These are phyloP conservation scores for Typhlichthys subterraneus DNA, from an alignment of 2,797 vertebrate genomes.

Conservation along the genomic window DNA sequence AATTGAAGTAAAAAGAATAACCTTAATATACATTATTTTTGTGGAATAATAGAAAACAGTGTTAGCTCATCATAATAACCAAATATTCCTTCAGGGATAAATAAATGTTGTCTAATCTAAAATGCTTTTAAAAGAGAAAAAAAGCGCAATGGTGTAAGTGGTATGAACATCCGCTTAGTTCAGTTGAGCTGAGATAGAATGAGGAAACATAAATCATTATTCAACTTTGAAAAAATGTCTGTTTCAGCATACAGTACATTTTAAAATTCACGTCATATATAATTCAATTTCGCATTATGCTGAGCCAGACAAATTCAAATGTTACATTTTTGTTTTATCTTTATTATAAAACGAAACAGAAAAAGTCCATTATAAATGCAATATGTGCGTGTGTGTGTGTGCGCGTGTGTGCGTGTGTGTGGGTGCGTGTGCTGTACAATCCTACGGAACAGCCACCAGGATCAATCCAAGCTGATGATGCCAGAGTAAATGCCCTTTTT, in stretches of 20 bases:
- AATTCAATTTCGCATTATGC: slow-evolving; percentile 62
- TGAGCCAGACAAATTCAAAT: slow-evolving; percentile 57
- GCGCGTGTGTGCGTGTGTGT: too few species aligned
- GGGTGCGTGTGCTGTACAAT: too few species aligned
- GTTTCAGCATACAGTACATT: slow-evolving; percentile 59
- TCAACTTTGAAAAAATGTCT: slow-evolving; percentile 50
- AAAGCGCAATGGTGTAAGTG: neutral
- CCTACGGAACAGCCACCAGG: too few species aligned
- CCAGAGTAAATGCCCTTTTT: too few species aligned
- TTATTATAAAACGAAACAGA: slow-evolving; percentile 31
- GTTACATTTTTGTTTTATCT: slow-evolving; percentile 40
- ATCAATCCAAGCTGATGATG: too few species aligned
- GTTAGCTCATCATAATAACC: slow-evolving; percentile 10
- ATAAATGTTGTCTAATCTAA: neutral
- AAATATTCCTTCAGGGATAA: slow-evolving; percentile 6
- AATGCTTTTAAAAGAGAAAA: neutral
- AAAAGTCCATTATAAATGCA: slow-evolving; percentile 13
- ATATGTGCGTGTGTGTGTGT: neutral
- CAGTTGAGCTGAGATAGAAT: slow-evolving; percentile 43
- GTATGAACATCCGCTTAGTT: slow-evolving; percentile 8
- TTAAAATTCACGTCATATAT: slow-evolving; percentile 61
- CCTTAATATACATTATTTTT: neutral
- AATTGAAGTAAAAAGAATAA: neutral
- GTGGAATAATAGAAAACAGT: neutral
- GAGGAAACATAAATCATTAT: slow-evolving; percentile 52